phyloP scores from a whole-genome alignment of 2,797 vertebrate species.

The Paguma larvata region DNA sequence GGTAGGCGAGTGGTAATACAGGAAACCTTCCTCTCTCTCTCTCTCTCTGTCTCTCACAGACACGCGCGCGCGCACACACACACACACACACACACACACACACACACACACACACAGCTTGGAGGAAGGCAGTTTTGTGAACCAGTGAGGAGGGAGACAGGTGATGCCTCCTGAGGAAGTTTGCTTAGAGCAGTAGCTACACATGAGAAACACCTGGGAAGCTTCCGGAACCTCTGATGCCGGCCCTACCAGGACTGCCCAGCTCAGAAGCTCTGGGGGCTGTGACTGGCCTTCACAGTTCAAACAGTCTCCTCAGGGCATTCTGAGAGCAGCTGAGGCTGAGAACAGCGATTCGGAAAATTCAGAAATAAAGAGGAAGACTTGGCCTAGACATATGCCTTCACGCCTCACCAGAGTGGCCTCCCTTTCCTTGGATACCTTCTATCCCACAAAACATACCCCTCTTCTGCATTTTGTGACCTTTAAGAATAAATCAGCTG shows the following conservation, averaged over 20 bases:
- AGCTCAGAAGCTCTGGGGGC: background rate
- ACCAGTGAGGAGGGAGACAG: background rate
- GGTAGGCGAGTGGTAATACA: background rate
- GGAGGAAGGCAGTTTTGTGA: background rate
- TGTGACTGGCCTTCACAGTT: background rate
- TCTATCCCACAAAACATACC: background rate
- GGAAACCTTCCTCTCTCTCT: background rate
- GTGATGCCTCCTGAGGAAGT: background rate
- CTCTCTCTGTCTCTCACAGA: background rate
- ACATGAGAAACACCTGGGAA: background rate
- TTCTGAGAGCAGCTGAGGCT: background rate
- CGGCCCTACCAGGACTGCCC: too few species aligned
- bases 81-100: too few species aligned
- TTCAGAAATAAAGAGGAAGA: background rate
- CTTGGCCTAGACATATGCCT: background rate
- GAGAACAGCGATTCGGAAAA: background rate
- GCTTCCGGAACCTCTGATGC: too few species aligned
- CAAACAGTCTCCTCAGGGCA: background rate
- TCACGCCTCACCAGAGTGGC: background rate
- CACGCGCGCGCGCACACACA: background rate
- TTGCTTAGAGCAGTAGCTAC: background rate
- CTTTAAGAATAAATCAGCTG: background rate
- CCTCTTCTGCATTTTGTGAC: background rate
- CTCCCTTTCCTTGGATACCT: background rate
- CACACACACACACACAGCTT: background rate